Conservation (phyloP, 2,888 invertebrate species). For the Oithona nana region DNA sequence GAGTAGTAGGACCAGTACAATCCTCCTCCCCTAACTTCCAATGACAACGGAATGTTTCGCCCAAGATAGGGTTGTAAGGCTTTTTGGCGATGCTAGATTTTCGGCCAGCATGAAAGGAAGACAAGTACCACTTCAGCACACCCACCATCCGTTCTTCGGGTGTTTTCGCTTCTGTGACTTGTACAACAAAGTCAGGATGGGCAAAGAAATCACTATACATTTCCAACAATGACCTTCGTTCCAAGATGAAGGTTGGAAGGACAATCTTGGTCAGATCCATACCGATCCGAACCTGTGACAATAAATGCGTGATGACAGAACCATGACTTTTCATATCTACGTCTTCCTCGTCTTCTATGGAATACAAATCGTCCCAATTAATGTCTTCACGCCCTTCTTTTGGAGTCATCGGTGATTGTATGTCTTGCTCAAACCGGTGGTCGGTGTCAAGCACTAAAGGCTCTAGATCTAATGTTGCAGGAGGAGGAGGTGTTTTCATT, state of each 20-base stretch:
- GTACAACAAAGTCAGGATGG: constrained; percentile 84
- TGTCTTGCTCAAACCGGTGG: too few species aligned
- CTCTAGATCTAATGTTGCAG: neutral
- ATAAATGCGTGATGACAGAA: constrained; percentile 82
- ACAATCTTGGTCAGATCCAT: constrained; percentile 99
- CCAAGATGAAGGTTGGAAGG: constrained; percentile 92
- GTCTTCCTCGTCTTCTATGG: constrained; percentile 52
- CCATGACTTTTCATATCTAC: constrained; percentile 73
- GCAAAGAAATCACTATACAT: constrained; percentile 99
- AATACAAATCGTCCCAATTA: constrained; percentile 42
- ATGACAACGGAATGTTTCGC: constrained; percentile 59
- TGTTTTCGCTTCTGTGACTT: constrained; percentile 62
- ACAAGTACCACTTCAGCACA: constrained; percentile 92
- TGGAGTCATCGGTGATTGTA: neutral
- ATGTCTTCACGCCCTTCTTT: constrained; percentile 21
- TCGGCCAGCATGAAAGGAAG: constrained; percentile 94
- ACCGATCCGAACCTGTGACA: constrained; percentile 90
- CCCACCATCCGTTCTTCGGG: constrained; percentile 80
- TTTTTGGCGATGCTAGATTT: constrained; percentile 94
- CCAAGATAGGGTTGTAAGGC: constrained; percentile 94
- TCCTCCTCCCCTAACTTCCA: constrained; percentile 28
- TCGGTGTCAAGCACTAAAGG: too few species aligned
- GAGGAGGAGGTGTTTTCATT: neutral
- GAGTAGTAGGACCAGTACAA: neutral
- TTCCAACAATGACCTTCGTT: constrained; percentile 85